phyloP scores from a whole-genome alignment of 2,888 invertebrate species.

The Epinotia ramella region DNA sequence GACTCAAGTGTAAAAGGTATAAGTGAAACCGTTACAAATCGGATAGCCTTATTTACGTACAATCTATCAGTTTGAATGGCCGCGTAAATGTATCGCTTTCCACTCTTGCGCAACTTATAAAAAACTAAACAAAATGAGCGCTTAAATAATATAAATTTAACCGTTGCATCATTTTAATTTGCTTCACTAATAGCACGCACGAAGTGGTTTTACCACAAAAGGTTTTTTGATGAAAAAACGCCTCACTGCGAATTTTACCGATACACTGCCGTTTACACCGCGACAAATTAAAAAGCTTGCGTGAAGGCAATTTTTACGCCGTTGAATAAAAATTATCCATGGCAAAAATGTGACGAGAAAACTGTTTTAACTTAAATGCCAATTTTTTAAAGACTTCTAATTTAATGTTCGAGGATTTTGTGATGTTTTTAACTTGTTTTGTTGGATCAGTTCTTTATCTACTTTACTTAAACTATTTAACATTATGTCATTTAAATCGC shows the following conservation, averaged over 20 bases:
- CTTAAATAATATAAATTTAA: slow-evolving; percentile 36
- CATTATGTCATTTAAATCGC: too few relatives aligned
- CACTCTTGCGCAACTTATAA: slow-evolving; percentile 36
- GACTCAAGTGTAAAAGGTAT: not conserved
- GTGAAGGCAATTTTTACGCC: slow-evolving; percentile 53
- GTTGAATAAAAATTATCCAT: slow-evolving; percentile 14
- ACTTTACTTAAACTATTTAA: too few relatives aligned
- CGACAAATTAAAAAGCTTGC: slow-evolving; percentile 64
- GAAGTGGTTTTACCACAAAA: slow-evolving; percentile 51
- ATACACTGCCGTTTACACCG: slow-evolving; percentile 55
- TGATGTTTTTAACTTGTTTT: not conserved
- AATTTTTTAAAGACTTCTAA: not conserved
- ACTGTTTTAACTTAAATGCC: not conserved
- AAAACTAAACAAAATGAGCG: slow-evolving; percentile 37
- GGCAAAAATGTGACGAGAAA: not conserved
- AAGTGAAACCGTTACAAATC: slow-evolving; percentile 24
- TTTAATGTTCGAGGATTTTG: not conserved
- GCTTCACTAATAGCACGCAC: slow-evolving; percentile 58
- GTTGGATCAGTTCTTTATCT: not conserved
- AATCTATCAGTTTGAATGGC: slow-evolving; percentile 39
- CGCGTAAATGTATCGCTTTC: slow-evolving; percentile 45
- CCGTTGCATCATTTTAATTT: slow-evolving; percentile 59
- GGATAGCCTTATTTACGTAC: slow-evolving; percentile 28
- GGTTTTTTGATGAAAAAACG: not conserved
- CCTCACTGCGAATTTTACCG: slow-evolving; percentile 45